phyloP scores from a whole-genome alignment of 2,888 invertebrate genomes.

The Tachystola acroxantha region DNA sequence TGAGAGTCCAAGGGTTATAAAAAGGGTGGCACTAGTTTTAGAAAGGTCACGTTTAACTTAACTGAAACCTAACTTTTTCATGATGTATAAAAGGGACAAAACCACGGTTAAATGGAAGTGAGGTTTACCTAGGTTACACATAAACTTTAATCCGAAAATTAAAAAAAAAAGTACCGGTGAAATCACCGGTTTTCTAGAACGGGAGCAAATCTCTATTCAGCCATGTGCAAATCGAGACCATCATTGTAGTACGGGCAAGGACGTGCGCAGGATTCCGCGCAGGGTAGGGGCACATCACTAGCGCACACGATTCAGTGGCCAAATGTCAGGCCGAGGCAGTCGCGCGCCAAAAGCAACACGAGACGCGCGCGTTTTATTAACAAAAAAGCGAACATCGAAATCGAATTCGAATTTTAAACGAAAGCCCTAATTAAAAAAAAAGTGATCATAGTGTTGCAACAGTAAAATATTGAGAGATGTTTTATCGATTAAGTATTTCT shows the following conservation, averaged over 20 bases:
- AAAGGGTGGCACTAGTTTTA: too few species aligned
- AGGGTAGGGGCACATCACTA: constrained; percentile 20
- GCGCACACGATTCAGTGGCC: constrained; percentile 8
- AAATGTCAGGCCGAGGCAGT: constrained; percentile 27
- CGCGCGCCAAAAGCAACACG: constrained; percentile 12
- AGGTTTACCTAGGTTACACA: too few species aligned
- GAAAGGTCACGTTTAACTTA: too few species aligned
- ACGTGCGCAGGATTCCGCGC: constrained; percentile 18
- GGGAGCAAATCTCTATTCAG: too few species aligned
- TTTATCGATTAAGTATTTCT: constrained; percentile 3
- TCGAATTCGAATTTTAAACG: constrained; percentile 8
- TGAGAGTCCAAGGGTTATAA: too few species aligned
- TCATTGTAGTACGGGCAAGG: constrained; percentile 19
- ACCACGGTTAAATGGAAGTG: too few species aligned
- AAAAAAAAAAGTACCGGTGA: too few species aligned
- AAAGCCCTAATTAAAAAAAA: constrained; percentile 7
- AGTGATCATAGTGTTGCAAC: constrained; percentile 15
- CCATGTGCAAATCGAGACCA: constrained; percentile 13
- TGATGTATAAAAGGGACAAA: too few species aligned
- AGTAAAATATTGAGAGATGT: constrained; percentile 6
- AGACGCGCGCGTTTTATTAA: constrained; percentile 16
- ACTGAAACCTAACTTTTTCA: too few species aligned
- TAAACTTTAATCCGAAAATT: too few species aligned
- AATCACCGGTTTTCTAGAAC: too few species aligned
- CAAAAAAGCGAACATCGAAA: constrained; percentile 12